Base-by-base conservation (phyloP, 2,888 invertebrate genomes). In the Corythucha ciliata region DNA sequence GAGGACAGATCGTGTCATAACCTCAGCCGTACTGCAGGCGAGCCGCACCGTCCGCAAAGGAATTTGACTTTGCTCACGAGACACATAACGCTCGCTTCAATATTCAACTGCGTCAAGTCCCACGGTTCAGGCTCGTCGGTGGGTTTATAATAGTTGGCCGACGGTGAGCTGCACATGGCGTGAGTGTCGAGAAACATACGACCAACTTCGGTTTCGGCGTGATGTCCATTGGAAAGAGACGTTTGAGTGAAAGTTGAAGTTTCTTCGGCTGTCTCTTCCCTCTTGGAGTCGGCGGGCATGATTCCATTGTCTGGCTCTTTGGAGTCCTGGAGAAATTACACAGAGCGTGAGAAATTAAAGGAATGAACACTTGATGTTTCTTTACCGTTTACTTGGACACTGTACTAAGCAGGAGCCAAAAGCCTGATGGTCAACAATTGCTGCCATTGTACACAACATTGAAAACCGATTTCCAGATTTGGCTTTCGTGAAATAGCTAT, bases 81-180 rank as follows among this genome's bases (percentile, higher is more conserved):
- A 67, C 87, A 88, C 78, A 89, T 85, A 5, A 88, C 80, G 63
- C 86, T 84, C 1, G 88, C 89, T 69, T 89, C 87, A 47, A 87
- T 84, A 65, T 90, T 90, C 32, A 89, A 68, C 62, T 87, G 81
- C 0, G 86, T 88, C 54, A 90, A 72, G 66, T 89, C 89, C 77
- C 85, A 81, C 0, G 88, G 88, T 64, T 88, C 87, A 0, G 84
- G 84, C 63, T 85, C 85, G 63, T 84, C 83, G 0, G 81, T 81
- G 0, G 83, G 83, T 55, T 83, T 78, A 65, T 84, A 84, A 65
- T 83, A 83, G 68, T 83, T 83, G 2, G 83, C 82, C 14, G 82
- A 81, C 22, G 80, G 79, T 45, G 81, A 68, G 52, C 63, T 64
- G 49, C 66, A 65, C 67, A 67, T 67, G 6, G 62, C 66, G 22